Evolutionary conservation across 1,140 invertebrate species (phyloP).

Genomic region (Drosophila gunungcola): DNA sequence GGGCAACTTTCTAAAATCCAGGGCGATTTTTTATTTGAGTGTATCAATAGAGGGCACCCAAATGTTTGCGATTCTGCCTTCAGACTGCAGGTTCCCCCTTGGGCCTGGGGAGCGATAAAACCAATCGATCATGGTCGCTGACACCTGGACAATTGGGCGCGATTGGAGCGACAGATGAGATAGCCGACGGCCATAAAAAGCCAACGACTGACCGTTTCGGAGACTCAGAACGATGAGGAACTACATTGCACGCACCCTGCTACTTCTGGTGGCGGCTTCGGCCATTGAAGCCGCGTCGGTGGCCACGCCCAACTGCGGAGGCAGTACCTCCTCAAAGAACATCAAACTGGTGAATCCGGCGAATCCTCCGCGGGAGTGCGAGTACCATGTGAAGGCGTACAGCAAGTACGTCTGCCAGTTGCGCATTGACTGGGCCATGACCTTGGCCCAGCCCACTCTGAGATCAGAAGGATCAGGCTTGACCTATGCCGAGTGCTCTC

Average conservation of each 20-base stretch:
- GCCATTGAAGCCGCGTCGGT: conserved; percentile 49
- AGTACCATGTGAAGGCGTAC: conserved; percentile 62
- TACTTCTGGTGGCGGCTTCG: conserved; percentile 10
- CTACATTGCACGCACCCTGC: conserved; percentile 26
- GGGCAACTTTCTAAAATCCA: too few relatives aligned
- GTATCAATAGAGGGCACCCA: background rate
- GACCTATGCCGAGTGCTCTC: conserved; percentile 58
- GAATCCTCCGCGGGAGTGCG: conserved; percentile 62
- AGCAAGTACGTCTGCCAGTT: conserved; percentile 77
- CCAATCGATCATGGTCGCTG: conserved; percentile 55
- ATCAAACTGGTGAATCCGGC: conserved; percentile 63
- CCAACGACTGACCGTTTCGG: background rate
- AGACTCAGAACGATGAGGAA: conserved; percentile 44
- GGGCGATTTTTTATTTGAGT: too few relatives aligned
- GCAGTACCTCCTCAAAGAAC: conserved; percentile 60
- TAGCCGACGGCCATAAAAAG: conserved; percentile 46
- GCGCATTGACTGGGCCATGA: conserved; percentile 70
- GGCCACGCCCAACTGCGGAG: conserved; percentile 65
- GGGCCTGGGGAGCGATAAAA: conserved; percentile 12
- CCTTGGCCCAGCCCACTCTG: conserved; percentile 59
- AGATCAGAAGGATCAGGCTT: conserved; percentile 7
- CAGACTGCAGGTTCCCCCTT: conserved; percentile 11
- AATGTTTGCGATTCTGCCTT: conserved; percentile 6
- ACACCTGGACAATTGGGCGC: conserved; percentile 41
- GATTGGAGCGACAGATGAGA: conserved; percentile 6